A percentile compares a stretch with the other conserved stretches of the same genome.
Conservation (phyloP, 1,140 invertebrate species). For the Bathynomus jamesi region DNA sequence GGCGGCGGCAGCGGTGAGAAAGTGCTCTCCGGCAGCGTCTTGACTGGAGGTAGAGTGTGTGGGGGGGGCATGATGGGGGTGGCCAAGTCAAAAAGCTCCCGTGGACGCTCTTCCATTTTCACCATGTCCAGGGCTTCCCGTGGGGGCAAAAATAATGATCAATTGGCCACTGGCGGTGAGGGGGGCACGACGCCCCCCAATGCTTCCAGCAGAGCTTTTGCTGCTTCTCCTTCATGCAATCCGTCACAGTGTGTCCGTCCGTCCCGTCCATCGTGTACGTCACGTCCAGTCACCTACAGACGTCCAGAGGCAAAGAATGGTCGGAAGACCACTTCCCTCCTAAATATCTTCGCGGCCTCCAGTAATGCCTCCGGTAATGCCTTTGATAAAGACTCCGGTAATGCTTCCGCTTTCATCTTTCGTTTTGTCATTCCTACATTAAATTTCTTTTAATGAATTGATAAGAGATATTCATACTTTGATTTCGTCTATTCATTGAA, state of each 20-base stretch:
- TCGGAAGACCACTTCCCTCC: slow-evolving; percentile 75
- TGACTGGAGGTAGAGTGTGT: slow-evolving; percentile 26
- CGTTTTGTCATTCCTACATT: too few relatives aligned
- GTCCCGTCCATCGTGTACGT: neutral
- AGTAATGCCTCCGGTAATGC: slow-evolving; percentile 68
- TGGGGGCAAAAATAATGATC: slow-evolving; percentile 1
- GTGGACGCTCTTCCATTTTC: slow-evolving; percentile 22
- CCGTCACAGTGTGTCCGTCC: neutral
- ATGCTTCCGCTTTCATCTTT: too few relatives aligned
- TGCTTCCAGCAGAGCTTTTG: slow-evolving; percentile 48
- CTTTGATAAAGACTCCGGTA: too few relatives aligned
- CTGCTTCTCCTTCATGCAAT: slow-evolving; percentile 38
- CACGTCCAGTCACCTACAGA: neutral
- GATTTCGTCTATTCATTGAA: too few relatives aligned
- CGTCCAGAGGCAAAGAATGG: neutral
- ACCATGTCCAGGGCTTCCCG: slow-evolving; percentile 25
- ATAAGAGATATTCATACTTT: too few relatives aligned
- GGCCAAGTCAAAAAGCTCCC: slow-evolving; percentile 36
- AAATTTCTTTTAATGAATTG: too few relatives aligned
- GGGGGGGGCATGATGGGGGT: slow-evolving; percentile 48
- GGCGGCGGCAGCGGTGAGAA: slow-evolving; percentile 11
- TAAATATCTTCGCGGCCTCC: slow-evolving; percentile 89
- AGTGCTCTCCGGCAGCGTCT: slow-evolving; percentile 6
- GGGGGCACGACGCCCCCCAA: slow-evolving; percentile 7
- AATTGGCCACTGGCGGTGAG: slow-evolving; percentile 10